These are phyloP conservation scores for Tetramorium parvispinum DNA, from an alignment of 1,140 invertebrate species.

Conservation along the genomic window DNA sequence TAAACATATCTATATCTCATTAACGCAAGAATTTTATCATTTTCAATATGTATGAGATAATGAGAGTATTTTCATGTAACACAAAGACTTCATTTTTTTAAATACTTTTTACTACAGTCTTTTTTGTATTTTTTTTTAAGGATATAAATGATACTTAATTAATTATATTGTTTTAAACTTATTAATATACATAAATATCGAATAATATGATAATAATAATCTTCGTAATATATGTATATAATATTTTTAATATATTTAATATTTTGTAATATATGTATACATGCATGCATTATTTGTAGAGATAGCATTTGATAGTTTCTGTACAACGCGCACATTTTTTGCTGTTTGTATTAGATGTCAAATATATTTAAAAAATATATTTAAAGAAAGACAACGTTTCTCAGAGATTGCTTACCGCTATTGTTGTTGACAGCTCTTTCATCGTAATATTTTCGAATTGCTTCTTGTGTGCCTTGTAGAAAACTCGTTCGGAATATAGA, in stretches of 20 bases:
- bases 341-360: background rate
- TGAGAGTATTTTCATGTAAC: background rate
- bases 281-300: background rate
- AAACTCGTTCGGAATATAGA: background rate
- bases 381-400: background rate
- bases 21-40: background rate
- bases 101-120: background rate
- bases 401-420: background rate
- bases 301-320: background rate
- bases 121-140: background rate
- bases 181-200: background rate
- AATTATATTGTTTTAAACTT: background rate
- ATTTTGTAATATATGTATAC: background rate
- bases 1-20: background rate
- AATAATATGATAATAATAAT: background rate
- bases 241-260: too few relatives aligned
- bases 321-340: background rate
- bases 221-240: background rate
- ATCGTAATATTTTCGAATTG: background rate
- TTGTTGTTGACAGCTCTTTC: background rate
- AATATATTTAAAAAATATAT: constrained; percentile 2
- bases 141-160: background rate
- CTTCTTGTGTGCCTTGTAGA: background rate
- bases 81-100: background rate
- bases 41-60: background rate